phyloP scores from a whole-genome alignment of 2,888 invertebrate species.

The Neria commutata region DNA sequence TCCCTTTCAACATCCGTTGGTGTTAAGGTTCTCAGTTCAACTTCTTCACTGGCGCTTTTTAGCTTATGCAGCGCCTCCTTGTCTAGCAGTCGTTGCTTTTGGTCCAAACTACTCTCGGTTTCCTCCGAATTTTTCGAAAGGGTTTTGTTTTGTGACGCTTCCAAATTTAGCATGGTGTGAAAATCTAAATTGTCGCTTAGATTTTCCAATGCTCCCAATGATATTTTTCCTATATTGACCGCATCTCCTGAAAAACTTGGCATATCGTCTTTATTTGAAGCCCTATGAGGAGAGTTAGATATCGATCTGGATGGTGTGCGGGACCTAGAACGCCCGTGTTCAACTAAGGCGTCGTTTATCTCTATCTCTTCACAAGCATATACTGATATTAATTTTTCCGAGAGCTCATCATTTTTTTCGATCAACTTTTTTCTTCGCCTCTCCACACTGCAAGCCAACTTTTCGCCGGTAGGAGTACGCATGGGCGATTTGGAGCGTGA shows the following conservation, averaged over 20 bases:
- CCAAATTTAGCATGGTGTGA: conserved; percentile 47
- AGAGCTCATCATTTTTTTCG: conserved; percentile 45
- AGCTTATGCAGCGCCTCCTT: conserved; percentile 48
- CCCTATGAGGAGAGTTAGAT: conserved; percentile 21
- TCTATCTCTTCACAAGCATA: conserved; percentile 36
- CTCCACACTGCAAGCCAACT: conserved; percentile 45
- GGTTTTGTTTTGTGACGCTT: conserved; percentile 37
- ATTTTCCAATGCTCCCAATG: neutral
- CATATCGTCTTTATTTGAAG: neutral
- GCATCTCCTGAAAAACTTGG: neutral
- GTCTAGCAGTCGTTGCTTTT: conserved; percentile 47
- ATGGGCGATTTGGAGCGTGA: conserved; percentile 42
- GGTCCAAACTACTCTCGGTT: conserved; percentile 39
- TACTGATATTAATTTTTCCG: conserved; percentile 39
- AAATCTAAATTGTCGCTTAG: conserved; percentile 42
- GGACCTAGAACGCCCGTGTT: conserved; percentile 32
- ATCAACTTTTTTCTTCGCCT: conserved; percentile 42
- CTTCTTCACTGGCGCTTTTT: conserved; percentile 45
- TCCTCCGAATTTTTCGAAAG: conserved; percentile 39
- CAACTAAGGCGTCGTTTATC: conserved; percentile 7
- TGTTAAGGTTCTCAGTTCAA: conserved; percentile 43
- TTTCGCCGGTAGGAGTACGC: conserved; percentile 36
- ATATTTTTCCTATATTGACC: neutral
- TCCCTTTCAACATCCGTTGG: conserved; percentile 28
- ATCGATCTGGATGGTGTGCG: conserved; percentile 39